These are phyloP conservation scores for Chaenogobius annularis DNA, from an alignment of 2,113 vertebrate species.

Conservation along the genomic window DNA sequence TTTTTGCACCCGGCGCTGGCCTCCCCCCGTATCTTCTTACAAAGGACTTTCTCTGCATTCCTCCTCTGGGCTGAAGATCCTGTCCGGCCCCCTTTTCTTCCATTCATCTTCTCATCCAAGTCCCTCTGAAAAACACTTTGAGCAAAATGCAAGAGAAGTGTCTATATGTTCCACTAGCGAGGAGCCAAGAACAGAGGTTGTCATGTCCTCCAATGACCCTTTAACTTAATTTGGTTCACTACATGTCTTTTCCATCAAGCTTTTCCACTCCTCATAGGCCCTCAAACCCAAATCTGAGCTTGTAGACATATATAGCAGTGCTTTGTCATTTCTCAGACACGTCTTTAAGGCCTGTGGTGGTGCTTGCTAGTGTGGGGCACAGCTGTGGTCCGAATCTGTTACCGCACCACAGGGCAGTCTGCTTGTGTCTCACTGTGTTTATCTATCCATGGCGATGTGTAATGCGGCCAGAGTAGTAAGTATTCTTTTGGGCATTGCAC, in stretches of 20 bases:
- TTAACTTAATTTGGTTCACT: constrained; percentile 23
- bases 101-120: constrained; percentile 60
- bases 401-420: constrained; percentile 51
- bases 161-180: constrained; percentile 29
- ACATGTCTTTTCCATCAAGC: constrained; percentile 24
- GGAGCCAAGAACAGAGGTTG: constrained; percentile 34
- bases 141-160: constrained; percentile 31
- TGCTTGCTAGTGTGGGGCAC: constrained; percentile 43
- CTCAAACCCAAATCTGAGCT: constrained; percentile 31
- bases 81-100: constrained; percentile 38
- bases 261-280: constrained; percentile 28
- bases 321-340: constrained; percentile 57
- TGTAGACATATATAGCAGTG: constrained; percentile 46
- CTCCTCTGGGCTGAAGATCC: constrained; percentile 47
- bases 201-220: constrained; percentile 47
- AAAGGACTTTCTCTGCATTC: constrained; percentile 64
- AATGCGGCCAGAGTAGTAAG: constrained; percentile 26
- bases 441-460: constrained; percentile 41
- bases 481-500: constrained; percentile 39
- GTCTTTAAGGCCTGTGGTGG: constrained; percentile 49
- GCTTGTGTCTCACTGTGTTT: constrained; percentile 43
- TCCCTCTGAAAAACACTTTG: constrained; percentile 42
- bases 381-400: constrained; percentile 60
- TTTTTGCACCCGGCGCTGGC: constrained; percentile 59
- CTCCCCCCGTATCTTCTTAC: constrained; percentile 54